Conservation (phyloP, 2,888 invertebrate genomes). For the Dynastes grantii region DNA sequence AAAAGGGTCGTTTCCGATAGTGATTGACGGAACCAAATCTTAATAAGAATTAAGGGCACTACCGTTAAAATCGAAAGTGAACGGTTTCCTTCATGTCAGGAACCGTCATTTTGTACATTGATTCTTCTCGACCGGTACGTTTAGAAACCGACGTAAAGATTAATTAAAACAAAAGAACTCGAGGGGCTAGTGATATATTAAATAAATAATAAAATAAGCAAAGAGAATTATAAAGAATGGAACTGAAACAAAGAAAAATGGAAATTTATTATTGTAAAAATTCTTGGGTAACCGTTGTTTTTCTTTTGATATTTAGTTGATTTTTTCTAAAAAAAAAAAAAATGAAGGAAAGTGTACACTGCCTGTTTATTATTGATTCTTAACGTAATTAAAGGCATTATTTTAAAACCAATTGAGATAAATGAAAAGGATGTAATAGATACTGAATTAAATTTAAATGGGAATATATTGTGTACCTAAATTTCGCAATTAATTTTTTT, state of each 20-base stretch:
- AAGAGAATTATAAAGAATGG: neutral
- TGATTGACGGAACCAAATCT: constrained; percentile 80
- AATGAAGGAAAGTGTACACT: constrained; percentile 59
- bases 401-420: constrained; percentile 18
- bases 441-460: constrained; percentile 45
- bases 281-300: constrained; percentile 42
- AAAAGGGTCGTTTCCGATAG: constrained; percentile 95
- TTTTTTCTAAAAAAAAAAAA: neutral
- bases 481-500: constrained; percentile 51
- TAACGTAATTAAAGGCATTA: constrained; percentile 14
- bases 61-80: constrained; percentile 46
- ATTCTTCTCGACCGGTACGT: constrained; percentile 23
- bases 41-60: constrained; percentile 47
- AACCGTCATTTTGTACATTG: constrained; percentile 14
- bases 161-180: constrained; percentile 39
- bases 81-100: constrained; percentile 5
- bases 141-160: constrained; percentile 23
- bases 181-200: constrained; percentile 60
- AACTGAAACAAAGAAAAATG: neutral
- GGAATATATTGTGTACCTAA: constrained; percentile 59
- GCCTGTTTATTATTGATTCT: constrained; percentile 59
- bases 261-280: constrained; percentile 34
- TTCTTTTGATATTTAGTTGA: constrained; percentile 25
- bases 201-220: constrained; percentile 20
- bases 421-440: constrained; percentile 19